Percentiles rank a stretch among this genome's conserved stretches.
Evolutionary conservation across 2,797 vertebrate species (phyloP).

Genomic region (Schizopygopsis malacanthus): DNA sequence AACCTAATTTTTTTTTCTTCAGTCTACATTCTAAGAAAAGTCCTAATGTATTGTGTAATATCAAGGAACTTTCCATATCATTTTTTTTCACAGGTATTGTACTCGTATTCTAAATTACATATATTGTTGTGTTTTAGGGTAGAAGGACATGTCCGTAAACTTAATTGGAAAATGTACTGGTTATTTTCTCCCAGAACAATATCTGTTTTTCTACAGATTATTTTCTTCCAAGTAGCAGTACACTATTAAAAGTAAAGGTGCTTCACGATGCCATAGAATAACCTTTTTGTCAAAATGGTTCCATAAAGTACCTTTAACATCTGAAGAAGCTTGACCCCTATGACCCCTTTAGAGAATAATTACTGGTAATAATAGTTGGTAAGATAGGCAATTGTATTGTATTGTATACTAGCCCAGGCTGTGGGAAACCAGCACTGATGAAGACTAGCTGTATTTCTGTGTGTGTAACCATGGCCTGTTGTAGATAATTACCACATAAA

Average conservation of each 20-base stretch:
- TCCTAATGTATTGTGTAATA: neutral
- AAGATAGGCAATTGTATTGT: neutral
- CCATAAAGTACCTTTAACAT: too few relatives aligned
- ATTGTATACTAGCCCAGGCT: neutral
- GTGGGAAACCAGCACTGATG: neutral
- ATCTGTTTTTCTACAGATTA: neutral
- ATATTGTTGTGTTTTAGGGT: neutral
- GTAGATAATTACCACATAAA: slow-evolving; percentile 45
- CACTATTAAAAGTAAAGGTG: too few relatives aligned
- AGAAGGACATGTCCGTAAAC: neutral
- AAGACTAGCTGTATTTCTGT: slow-evolving; percentile 24
- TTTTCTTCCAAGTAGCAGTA: neutral
- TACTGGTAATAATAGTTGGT: neutral
- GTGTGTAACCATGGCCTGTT: slow-evolving; percentile 26
- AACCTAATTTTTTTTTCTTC: too few relatives aligned
- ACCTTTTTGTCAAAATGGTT: too few relatives aligned
- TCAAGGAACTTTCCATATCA: too few relatives aligned
- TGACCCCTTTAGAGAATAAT: neutral
- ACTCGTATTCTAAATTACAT: neutral
- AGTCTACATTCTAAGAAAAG: too few relatives aligned
- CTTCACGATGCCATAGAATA: too few relatives aligned
- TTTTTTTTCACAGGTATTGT: too few relatives aligned
- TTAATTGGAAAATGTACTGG: too few relatives aligned
- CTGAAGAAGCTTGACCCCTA: too few relatives aligned
- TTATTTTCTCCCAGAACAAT: neutral